Conservation (phyloP, 2,113 vertebrate genomes). For the Ammodytes dubius region DNA sequence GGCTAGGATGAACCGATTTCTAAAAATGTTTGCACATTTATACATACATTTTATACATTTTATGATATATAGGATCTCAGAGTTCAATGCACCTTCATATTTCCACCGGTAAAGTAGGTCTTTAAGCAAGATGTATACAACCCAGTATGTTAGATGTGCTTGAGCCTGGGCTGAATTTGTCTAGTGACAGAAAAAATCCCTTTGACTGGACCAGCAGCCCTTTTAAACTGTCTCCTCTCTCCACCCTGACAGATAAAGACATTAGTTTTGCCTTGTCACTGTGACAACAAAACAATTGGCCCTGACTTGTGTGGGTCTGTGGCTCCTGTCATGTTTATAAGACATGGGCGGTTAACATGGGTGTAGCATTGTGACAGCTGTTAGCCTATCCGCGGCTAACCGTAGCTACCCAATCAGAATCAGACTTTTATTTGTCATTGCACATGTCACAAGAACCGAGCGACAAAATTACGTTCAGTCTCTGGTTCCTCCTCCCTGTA, state of each 20-base stretch:
- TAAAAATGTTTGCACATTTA: too few species aligned
- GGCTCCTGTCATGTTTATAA: slow-evolving; percentile 61
- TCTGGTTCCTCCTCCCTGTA: too few species aligned
- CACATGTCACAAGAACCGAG: too few species aligned
- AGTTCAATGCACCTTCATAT: too few species aligned
- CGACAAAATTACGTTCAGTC: too few species aligned
- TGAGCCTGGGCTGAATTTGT: slow-evolving; percentile 40
- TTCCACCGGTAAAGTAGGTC: too few species aligned
- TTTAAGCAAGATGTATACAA: slow-evolving; percentile 16
- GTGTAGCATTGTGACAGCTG: slow-evolving; percentile 69
- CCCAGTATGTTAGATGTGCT: slow-evolving; percentile 16
- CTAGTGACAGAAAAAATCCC: slow-evolving; percentile 47
- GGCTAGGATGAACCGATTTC: too few species aligned
- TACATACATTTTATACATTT: too few species aligned
- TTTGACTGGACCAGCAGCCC: slow-evolving; percentile 49
- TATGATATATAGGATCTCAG: too few species aligned
- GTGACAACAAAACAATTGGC: slow-evolving; percentile 67
- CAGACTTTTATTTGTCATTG: too few species aligned
- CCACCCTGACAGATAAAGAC: slow-evolving; percentile 63
- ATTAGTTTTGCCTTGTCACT: slow-evolving; percentile 59
- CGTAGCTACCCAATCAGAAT: slow-evolving; percentile 42
- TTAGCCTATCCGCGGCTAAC: slow-evolving; percentile 66
- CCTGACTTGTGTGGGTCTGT: slow-evolving; percentile 64
- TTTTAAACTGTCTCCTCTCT: slow-evolving; percentile 25
- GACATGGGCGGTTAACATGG: slow-evolving; percentile 60